Evolutionary conservation across 2,113 vertebrate genomes (phyloP).

Genomic region (Merops nubicus): DNA sequence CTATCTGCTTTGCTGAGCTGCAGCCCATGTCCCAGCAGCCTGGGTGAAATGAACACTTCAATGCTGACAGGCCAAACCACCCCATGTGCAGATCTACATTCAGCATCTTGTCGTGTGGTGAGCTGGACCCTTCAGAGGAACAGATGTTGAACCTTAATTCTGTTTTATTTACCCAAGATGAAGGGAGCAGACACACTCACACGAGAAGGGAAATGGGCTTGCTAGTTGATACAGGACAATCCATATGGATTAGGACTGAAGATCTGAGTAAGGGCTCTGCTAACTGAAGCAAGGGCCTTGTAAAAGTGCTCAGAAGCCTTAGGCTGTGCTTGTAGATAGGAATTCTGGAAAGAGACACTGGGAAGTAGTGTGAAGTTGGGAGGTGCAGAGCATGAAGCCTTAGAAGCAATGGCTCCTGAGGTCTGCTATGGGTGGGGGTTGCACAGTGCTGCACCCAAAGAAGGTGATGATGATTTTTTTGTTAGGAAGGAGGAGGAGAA

Average conservation of each 20-base stretch:
- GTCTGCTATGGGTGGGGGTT: neutral
- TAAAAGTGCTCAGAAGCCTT: neutral
- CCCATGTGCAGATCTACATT: neutral
- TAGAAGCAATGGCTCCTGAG: neutral
- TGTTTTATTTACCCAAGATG: neutral
- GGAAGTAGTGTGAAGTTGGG: neutral
- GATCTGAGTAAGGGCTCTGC: neutral
- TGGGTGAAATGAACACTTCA: accelerated
- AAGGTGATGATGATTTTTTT: neutral
- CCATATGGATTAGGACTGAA: neutral
- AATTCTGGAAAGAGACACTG: neutral
- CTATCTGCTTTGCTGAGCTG: neutral
- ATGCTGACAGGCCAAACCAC: neutral
- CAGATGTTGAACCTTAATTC: neutral
- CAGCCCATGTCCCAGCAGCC: neutral
- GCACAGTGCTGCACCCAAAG: neutral
- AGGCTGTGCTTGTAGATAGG: neutral
- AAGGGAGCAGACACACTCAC: neutral
- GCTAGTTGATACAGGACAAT: neutral
- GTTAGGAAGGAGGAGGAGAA: neutral
- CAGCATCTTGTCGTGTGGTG: neutral
- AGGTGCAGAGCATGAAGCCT: neutral
- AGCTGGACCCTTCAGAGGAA: neutral
- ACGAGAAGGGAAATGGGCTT: neutral
- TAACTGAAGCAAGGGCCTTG: neutral